Evolutionary conservation across 1,140 invertebrate species (phyloP).

Genomic region (Cecropterus lyciades): DNA sequence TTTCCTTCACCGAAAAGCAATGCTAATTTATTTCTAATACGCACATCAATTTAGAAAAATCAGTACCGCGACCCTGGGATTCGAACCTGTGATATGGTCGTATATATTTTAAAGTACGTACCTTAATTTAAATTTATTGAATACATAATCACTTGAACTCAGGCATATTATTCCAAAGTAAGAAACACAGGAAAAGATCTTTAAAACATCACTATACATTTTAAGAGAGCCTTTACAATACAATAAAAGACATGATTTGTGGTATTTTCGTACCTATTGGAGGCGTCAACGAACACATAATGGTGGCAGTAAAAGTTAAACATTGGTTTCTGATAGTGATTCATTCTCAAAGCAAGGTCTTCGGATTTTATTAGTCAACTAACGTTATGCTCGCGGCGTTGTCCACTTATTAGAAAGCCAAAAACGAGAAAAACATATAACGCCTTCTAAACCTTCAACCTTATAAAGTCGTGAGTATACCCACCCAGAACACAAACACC

Average conservation of each 20-base stretch:
- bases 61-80: too few species aligned
- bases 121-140: too few species aligned
- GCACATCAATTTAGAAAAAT: too few species aligned
- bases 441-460: not conserved
- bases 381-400: conserved; percentile 18
- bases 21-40: too few species aligned
- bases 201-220: conserved; percentile 5
- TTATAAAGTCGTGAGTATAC: too few species aligned
- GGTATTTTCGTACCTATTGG: conserved; percentile 25
- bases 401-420: not conserved
- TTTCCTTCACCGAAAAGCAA: too few species aligned
- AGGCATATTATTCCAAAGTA: not conserved
- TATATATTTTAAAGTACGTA: too few species aligned
- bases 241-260: conserved; percentile 30
- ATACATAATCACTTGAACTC: too few species aligned
- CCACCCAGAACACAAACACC: too few species aligned
- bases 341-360: conserved; percentile 32
- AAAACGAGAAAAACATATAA: too few species aligned
- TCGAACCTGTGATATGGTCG: too few species aligned
- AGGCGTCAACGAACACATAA: conserved; percentile 34
- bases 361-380: conserved; percentile 60
- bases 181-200: not conserved
- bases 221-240: conserved; percentile 6
- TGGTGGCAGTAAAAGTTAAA: conserved; percentile 37
- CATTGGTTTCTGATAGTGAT: conserved; percentile 37